Base-by-base conservation (phyloP, 2,888 invertebrate species). In the Hyposoter dolosus region DNA sequence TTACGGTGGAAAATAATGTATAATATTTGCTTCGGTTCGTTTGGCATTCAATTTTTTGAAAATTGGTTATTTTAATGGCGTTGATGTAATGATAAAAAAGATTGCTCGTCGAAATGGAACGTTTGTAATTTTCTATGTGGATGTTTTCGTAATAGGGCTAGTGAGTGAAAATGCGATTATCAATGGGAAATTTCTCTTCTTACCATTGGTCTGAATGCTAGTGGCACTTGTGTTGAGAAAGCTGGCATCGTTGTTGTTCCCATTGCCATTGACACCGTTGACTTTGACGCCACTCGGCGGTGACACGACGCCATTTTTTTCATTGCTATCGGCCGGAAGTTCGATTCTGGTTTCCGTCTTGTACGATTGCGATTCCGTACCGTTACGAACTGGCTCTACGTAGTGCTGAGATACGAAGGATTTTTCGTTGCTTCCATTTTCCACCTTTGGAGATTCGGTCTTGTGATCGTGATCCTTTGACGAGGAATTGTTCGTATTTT, bases 231-330 rank as follows among this genome's bases (percentile, higher is more conserved):
- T 93, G 82, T 94, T 93, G 83, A 94, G 92, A 85, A 94, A 94
- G 88, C 94, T 93, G 77, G 92, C 92, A 68, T 94, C 94, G 82
- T 93, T 93, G 79, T 93, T 93, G 86, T 93, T 94, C 74, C 93
- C 93, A 83, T 93, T 94, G 45, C 92, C 92, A 84, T 93, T 90
- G 63, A 93, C 89, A 43, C 93, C 94, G 88, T 93, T 94, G 82
- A 90, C 88, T 87, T 94, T 94, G 40, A 89, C 88, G 69, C 89
- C 89, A 63, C 89, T 82, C 23, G 87, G 82, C 45, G 88, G 86
- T 12, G 81, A 66, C 32, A 47, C 5, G 10, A 43, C 28, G 32
- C 43, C 74, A 77, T 77, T 81, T 50, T 83, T 93, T 53, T 92
- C 93, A 65, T 88, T 88, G 75, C 84, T 89, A 66, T 92, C 93